Percentiles rank a stretch among this genome's conserved stretches.
phyloP scores from a whole-genome alignment of 1,140 invertebrate species.

The Temnothorax curvispinosus region DNA sequence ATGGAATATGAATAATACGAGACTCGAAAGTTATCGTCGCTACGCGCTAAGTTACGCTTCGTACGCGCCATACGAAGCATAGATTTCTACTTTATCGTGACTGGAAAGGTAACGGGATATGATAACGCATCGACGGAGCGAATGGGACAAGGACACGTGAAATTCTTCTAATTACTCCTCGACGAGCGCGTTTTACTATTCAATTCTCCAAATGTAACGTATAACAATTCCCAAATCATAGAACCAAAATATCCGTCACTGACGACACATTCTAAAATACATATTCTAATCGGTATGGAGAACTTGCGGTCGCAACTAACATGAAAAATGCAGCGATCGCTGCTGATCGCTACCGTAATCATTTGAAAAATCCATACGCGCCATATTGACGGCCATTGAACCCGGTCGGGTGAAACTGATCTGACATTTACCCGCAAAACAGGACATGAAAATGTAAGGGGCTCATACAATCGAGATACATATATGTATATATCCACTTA shows the following conservation, averaged over 20 bases:
- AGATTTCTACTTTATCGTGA: slow-evolving; percentile 12
- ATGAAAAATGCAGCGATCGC: neutral
- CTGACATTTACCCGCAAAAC: slow-evolving; percentile 90
- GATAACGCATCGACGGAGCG: slow-evolving; percentile 22
- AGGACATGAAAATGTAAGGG: slow-evolving; percentile 25
- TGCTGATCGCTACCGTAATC: neutral
- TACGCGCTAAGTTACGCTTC: neutral
- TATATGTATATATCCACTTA: too few relatives aligned
- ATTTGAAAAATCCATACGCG: neutral
- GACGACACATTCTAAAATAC: too few relatives aligned
- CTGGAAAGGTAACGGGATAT: neutral
- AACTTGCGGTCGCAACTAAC: neutral
- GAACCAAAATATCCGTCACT: neutral
- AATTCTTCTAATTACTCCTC: neutral
- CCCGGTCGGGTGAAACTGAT: slow-evolving; percentile 94
- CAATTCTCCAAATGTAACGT: too few relatives aligned
- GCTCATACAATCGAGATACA: too few relatives aligned
- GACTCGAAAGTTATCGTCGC: neutral
- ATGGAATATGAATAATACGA: neutral
- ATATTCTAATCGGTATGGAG: too few relatives aligned
- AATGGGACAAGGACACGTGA: neutral
- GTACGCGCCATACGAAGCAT: neutral
- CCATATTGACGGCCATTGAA: neutral
- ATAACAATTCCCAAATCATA: neutral
- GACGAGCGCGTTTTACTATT: neutral